Base-by-base conservation (phyloP, 2,113 vertebrate species). In the Mobula hypostoma region DNA sequence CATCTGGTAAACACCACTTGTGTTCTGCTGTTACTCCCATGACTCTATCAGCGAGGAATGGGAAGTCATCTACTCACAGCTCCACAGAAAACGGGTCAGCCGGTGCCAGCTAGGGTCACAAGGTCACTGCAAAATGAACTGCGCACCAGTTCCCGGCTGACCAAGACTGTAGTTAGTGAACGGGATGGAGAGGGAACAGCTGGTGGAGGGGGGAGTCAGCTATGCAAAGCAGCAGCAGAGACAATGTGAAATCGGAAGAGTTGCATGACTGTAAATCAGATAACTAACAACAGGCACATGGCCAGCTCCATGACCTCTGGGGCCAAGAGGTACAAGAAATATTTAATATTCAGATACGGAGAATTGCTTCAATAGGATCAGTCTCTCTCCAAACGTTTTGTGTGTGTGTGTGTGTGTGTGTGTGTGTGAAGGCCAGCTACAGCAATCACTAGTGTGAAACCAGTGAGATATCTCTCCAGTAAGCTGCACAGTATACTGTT, bases 181-280 rank as follows among this genome's bases (percentile, higher is more conserved):
- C 76, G 76, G 94, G 87, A 66, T 94, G 94, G 93, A 66, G 94
- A 32, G 94, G 94, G 94, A 93, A 87, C 48, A 87, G 72, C 19
- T 90, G 36, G 94, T 94, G 63, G 48, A 91, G 58, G 87, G 94
- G 3, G 77, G 76, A 94, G 94, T n/a, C 24, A 94, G 88, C 32
- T 94, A 95, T 94, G 94, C 97, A 97, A 97, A 97, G 97, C 96
- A 95, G 95, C 95, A 94, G 95, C 94, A 91, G 91, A 95, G 95
- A 95, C 95, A 95, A 94, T 17, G 1, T 12, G 94, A 94, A 94
- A 95, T 94, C 94, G 70, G 94, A 94, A 95, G 96, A 95, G 95
- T 95, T 95, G 96, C 96, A 96, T 95, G 97, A 96, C 95, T 95
- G 96, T 97, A 96, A 96, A 97, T 96, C 95, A 95, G 96, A 96